Percentiles rank a stretch among this genome's conserved stretches.
phyloP scores from a whole-genome alignment of 2,797 vertebrate species.

The Alcedo atthis region DNA sequence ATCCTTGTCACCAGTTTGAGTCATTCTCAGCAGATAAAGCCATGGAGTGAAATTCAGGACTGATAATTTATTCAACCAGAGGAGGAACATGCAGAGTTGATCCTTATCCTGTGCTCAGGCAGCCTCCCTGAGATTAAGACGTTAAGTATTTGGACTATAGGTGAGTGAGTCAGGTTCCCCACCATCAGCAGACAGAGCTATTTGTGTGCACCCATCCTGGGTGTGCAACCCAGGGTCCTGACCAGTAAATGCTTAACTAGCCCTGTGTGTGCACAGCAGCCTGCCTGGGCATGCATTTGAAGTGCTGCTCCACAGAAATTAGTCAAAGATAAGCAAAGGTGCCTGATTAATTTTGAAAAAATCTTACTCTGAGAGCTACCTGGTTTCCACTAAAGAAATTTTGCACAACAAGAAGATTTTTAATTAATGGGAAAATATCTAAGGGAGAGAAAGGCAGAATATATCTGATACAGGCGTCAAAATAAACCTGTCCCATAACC shows the following conservation, averaged over 20 bases:
- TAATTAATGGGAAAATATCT: neutral
- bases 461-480: constrained; percentile 35
- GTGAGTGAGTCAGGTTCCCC: neutral
- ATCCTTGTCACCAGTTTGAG: neutral
- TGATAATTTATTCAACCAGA: neutral
- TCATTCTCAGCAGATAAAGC: neutral
- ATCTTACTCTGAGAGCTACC: neutral
- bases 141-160: neutral
- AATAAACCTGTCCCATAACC: constrained; percentile 54
- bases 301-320: constrained; percentile 47
- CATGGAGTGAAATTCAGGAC: neutral
- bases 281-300: neutral
- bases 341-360: constrained; percentile 3
- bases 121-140: neutral
- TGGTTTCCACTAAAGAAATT: neutral
- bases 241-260: constrained; percentile 10
- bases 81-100: neutral
- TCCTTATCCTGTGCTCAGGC: neutral
- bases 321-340: constrained; percentile 35
- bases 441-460: neutral
- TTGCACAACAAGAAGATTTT: neutral
- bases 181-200: neutral
- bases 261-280: neutral
- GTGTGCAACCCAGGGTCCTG: neutral
- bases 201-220: neutral